Evolutionary conservation across 2,888 invertebrate genomes (phyloP), one percentile per base, ranked within the genome.

Genomic region (Timandra comae): DNA sequence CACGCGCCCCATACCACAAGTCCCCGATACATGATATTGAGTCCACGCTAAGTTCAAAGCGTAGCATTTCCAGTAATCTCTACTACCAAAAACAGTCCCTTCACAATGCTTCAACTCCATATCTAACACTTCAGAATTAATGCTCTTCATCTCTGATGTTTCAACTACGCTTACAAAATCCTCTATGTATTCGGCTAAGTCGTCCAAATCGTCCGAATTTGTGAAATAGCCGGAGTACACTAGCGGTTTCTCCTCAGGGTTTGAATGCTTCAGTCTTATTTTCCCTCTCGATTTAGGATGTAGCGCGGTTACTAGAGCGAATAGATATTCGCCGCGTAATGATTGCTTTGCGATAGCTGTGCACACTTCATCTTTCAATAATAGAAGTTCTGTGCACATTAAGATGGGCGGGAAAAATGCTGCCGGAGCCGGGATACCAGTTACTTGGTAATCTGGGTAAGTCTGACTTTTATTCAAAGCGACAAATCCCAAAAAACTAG

Each of bases 61-160:
- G 34, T 62, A 70, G 38, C 76, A 77, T 37, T 62, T 56, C 73
- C 74, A 75, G 36, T 74, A 75, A 12, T 58, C 60, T 9, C 50
- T 55, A 44, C 60, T 69, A 1, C 53, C 55, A 30, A 65, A 68
- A n/a, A 30, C 2, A 2, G 49, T 43, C 3, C 45, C 30, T n/a
- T 43, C 33, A 38, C 77, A 78, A 29, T 61, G 49, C 3, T 52
- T 34, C 20, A 73, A 32, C 2, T 56, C 40, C 1, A 57, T 22
- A 33, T 64, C 49, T 1, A 59, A 34, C 7, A 58, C 38, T 1
- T 34, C 20, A 2, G 57, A 58, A 7, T 42, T 35, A 0, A 54
- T 34, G 6, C 32, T 38, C 24, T 7, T 37, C 28, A 66, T 63
- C 19, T 47, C 45, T 1, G 43, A 41, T 1, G 59, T 61, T 3